These are phyloP conservation scores for Anoncus sp. DNA, from an alignment of 2,888 invertebrate genomes.

Conservation along the genomic window DNA sequence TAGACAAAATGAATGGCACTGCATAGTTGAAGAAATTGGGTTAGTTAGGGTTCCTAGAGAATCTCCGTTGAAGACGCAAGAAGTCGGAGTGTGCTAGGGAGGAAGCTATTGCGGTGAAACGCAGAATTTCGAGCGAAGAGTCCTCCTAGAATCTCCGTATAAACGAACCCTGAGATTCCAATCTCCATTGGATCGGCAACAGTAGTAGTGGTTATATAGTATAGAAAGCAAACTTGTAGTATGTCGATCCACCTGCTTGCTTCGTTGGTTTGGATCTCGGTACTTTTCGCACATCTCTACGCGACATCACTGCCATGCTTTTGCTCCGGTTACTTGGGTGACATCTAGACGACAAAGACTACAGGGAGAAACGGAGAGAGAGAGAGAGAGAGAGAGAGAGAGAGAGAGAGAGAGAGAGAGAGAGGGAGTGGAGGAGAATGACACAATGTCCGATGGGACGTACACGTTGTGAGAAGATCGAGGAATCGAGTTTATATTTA, in stretches of 20 bases:
- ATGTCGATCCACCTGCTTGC: slow-evolving; percentile 29
- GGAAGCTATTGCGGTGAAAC: slow-evolving; percentile 42
- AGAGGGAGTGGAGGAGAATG: slow-evolving; percentile 4
- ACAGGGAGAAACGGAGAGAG: slow-evolving; percentile 4
- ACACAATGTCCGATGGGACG: slow-evolving; percentile 56
- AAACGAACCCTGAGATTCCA: slow-evolving; percentile 32
- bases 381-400: slow-evolving; percentile 3
- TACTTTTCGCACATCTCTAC: slow-evolving; percentile 32
- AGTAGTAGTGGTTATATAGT: slow-evolving; percentile 12
- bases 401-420: slow-evolving; percentile 1
- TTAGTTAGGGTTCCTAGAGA: slow-evolving; percentile 43
- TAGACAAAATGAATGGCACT: slow-evolving; percentile 3
- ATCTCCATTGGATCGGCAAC: slow-evolving; percentile 26
- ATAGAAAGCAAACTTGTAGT: slow-evolving; percentile 17
- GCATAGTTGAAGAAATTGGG: slow-evolving; percentile 47
- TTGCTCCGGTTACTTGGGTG: slow-evolving; percentile 37
- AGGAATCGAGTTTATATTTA: slow-evolving; percentile 61
- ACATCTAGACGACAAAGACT: slow-evolving; percentile 40
- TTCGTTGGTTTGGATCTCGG: slow-evolving; percentile 7
- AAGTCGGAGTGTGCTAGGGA: slow-evolving; percentile 23
- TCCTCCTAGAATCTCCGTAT: slow-evolving; percentile 34
- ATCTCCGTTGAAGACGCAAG: slow-evolving; percentile 34
- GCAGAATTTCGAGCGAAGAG: slow-evolving; percentile 42
- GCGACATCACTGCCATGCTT: slow-evolving; percentile 20
- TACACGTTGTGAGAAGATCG: slow-evolving; percentile 55